Conservation (phyloP, 2,797 vertebrate genomes). For the Triplophysa bombifrons region DNA sequence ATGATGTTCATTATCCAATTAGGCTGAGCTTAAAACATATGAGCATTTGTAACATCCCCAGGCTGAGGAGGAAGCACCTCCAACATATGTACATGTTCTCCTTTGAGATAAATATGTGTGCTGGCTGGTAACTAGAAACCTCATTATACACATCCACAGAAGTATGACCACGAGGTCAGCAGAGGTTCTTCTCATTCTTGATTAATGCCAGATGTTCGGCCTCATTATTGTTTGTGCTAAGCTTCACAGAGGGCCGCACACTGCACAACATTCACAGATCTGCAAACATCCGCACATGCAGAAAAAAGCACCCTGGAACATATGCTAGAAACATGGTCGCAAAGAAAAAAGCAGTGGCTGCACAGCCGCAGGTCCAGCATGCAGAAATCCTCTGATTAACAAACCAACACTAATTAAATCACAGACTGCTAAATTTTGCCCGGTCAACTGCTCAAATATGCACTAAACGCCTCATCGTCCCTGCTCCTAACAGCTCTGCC, state of each 20-base stretch:
- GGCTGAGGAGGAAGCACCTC: not conserved
- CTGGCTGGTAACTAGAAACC: conserved; percentile 10
- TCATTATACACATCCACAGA: conserved; percentile 29
- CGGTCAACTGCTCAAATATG: conserved; percentile 46
- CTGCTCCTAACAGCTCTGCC: conserved; percentile 60
- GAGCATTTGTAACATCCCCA: not conserved
- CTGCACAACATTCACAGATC: conserved; percentile 12
- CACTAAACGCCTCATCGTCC: conserved; percentile 55
- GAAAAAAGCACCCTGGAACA: conserved; percentile 33
- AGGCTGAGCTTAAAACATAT: not conserved
- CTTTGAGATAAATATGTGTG: conserved; percentile 9
- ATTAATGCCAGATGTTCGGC: conserved; percentile 55
- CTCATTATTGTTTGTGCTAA: conserved; percentile 45
- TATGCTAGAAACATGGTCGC: conserved; percentile 4
- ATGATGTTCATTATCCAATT: not conserved
- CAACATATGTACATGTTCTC: not conserved
- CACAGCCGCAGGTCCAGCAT: conserved; percentile 24
- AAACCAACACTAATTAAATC: conserved; percentile 55
- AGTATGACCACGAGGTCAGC: conserved; percentile 43
- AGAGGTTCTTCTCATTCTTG: conserved; percentile 39
- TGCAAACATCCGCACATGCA: conserved; percentile 19
- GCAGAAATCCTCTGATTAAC: conserved; percentile 52
- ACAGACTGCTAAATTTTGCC: conserved; percentile 27
- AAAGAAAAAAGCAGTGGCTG: not conserved
- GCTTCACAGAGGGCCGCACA: conserved; percentile 4